Evolutionary conservation across 2,113 vertebrate species (phyloP).

Genomic region (Apodemus speciosus): DNA sequence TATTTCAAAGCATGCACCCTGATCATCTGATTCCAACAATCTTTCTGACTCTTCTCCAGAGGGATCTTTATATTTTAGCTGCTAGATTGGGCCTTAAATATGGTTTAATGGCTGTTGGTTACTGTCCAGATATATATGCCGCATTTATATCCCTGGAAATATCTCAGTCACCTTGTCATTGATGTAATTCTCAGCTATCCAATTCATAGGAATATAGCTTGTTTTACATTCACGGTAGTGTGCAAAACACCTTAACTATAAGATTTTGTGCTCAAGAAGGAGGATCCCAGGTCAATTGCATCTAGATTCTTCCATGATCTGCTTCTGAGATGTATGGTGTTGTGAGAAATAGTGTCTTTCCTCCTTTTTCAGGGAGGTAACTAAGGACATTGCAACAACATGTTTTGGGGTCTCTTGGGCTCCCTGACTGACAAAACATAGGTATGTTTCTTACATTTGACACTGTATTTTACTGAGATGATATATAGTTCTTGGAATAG

Average conservation of each 20-base stretch:
- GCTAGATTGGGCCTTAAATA: neutral
- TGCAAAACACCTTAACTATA: neutral
- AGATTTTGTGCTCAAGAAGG: neutral
- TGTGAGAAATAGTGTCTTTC: neutral
- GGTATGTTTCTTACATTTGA: neutral
- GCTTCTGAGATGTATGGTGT: neutral
- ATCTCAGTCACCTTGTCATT: neutral
- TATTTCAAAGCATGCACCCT: neutral
- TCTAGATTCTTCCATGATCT: no score
- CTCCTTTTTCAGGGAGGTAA: neutral
- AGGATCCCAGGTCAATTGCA: neutral
- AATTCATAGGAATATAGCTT: no score
- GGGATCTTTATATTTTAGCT: neutral
- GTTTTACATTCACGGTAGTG: neutral
- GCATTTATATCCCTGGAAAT: neutral
- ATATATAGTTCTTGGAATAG: neutral
- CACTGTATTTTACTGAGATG: neutral
- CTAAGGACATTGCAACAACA: neutral
- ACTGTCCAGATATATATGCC: no score
- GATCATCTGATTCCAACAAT: neutral
- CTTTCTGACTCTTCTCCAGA: neutral
- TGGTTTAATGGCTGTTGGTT: neutral
- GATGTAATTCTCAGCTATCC: no score
- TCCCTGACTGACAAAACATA: neutral
- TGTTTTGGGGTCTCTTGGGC: neutral